phyloP scores from a whole-genome alignment of 2,888 invertebrate species.

The Erebia aethiops region DNA sequence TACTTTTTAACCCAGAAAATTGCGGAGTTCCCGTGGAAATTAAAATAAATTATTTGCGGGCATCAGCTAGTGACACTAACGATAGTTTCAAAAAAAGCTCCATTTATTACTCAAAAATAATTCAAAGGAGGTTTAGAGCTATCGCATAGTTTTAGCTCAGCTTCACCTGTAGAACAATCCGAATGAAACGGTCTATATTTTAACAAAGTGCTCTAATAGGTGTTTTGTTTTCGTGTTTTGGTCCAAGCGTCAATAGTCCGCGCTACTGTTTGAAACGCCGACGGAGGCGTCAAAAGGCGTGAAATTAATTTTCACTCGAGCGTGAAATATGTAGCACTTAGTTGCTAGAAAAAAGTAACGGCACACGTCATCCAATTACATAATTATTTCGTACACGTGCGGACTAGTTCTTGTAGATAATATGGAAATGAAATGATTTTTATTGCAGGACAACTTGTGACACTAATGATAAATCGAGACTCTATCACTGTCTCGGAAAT shows the following conservation, averaged over 20 bases:
- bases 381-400: background rate
- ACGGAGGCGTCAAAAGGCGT: constrained; percentile 40
- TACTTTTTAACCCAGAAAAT: too few species aligned
- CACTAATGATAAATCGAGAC: too few species aligned
- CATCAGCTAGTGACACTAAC: too few species aligned
- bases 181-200: constrained; percentile 61
- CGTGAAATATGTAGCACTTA: constrained; percentile 46
- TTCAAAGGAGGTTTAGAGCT: background rate
- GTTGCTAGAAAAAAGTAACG: constrained; percentile 26
- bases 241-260: constrained; percentile 33
- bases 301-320: constrained; percentile 43
- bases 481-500: too few species aligned
- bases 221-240: constrained; percentile 50
- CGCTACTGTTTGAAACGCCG: constrained; percentile 36
- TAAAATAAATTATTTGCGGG: background rate
- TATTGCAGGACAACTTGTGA: too few species aligned
- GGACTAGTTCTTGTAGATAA: background rate
- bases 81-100: too few species aligned
- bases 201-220: constrained; percentile 49
- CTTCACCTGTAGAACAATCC: constrained; percentile 14
- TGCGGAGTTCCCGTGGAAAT: too few species aligned
- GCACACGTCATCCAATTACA: constrained; percentile 13
- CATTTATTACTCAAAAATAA: too few species aligned
- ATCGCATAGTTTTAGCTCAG: constrained; percentile 19
- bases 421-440: too few species aligned